Conservation (phyloP, 2,113 vertebrate genomes). For the Vanacampus margaritifer region DNA sequence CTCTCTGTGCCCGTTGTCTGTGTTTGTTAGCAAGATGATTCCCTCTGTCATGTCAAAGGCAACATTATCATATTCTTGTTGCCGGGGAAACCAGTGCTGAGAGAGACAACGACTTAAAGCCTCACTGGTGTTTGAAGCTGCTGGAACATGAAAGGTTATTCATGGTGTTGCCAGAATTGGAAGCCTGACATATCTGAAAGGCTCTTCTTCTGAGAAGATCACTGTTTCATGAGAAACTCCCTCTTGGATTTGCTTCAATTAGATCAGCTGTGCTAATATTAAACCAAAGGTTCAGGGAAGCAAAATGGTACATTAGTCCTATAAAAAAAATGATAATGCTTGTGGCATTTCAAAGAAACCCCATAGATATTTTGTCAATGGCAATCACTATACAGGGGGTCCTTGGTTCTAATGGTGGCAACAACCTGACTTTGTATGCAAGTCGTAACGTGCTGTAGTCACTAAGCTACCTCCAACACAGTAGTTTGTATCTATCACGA, state of each 20-base stretch:
- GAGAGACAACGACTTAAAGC: conserved; percentile 68
- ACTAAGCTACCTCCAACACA: not conserved
- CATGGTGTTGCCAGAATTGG: conserved; percentile 45
- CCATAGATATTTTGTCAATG: not conserved
- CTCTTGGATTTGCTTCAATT: conserved; percentile 35
- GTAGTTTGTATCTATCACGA: not conserved
- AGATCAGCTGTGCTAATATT: conserved; percentile 28
- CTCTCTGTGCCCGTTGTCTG: conserved; percentile 73
- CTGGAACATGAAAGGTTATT: conserved; percentile 70
- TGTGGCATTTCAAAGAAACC: not conserved
- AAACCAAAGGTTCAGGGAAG: conserved; percentile 6
- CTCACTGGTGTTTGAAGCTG: conserved; percentile 61
- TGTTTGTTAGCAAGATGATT: conserved; percentile 77
- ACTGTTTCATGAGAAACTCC: conserved; percentile 36
- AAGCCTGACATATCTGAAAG: conserved; percentile 44
- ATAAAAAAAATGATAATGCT: not conserved
- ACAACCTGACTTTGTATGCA: not conserved
- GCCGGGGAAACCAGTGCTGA: conserved; percentile 70
- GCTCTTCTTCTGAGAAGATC: conserved; percentile 35
- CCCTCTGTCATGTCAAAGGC: conserved; percentile 76
- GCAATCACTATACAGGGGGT: not conserved
- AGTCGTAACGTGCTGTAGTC: not conserved
- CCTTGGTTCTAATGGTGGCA: not conserved
- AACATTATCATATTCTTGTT: conserved; percentile 78
- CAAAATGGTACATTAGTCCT: conserved; percentile 1